Conservation (phyloP, 1,140 invertebrate species). For the Drosophila lacertosa region DNA sequence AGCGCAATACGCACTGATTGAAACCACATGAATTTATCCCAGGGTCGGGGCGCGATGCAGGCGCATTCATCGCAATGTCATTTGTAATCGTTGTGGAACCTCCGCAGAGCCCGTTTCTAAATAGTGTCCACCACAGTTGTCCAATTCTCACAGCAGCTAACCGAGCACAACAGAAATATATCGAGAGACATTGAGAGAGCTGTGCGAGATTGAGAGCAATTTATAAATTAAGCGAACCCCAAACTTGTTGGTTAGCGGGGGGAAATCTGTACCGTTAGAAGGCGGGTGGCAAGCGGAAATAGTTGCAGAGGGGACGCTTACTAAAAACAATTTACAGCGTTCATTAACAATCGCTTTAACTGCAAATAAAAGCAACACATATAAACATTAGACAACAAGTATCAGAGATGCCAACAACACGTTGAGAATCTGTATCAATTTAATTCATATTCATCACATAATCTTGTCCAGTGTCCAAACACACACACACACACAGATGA, state of each 20-base stretch:
- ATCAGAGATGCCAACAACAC: background rate
- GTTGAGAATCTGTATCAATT: background rate
- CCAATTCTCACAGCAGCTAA: constrained; percentile 47
- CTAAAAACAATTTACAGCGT: constrained; percentile 26
- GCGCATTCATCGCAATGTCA: constrained; percentile 74
- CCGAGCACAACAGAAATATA: constrained; percentile 13
- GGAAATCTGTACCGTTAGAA: constrained; percentile 38
- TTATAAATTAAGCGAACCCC: constrained; percentile 63
- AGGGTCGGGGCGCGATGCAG: constrained; percentile 51
- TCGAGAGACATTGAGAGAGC: constrained; percentile 18
- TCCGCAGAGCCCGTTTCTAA: background rate
- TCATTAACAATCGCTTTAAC: background rate
- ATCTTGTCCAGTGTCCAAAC: background rate
- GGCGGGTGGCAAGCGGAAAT: background rate
- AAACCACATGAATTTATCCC: constrained; percentile 32
- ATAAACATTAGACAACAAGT: no score
- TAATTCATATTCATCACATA: constrained; percentile 8
- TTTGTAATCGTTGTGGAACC: constrained; percentile 71
- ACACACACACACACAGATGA: background rate
- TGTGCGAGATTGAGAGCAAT: constrained; percentile 46
- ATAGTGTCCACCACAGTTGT: constrained; percentile 51
- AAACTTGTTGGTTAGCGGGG: constrained; percentile 13
- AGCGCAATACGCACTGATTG: constrained; percentile 50
- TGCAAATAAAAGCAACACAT: background rate
- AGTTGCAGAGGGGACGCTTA: constrained; percentile 30